Base-by-base conservation (phyloP, 2,888 invertebrate species). In the Brachypalpus laphriformis region DNA sequence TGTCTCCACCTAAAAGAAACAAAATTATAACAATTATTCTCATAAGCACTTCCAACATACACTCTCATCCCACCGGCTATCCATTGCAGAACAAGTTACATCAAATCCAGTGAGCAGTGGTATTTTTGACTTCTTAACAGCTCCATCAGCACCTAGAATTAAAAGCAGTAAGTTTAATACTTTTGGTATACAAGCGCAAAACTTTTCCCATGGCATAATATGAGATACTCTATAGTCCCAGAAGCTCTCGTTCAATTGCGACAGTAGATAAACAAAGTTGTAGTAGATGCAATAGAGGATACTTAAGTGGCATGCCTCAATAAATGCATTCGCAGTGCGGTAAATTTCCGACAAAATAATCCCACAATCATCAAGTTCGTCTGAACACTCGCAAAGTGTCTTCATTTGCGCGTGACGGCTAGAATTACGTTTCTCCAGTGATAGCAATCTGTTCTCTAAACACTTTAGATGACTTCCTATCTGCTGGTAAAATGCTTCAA, bases 41-140 rank as follows among this genome's bases (percentile, higher is more conserved):
- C 6, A 66, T 25, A 4, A 20, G n/a, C 20, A 45, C 16, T 20
- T 31, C 9, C 22, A 22, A 87, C 89, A 83, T 87, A 90, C 90
- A 72, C 90, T 90, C 16, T 87, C 86, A 65, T 90, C 89, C 90
- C 90, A 90, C 0, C 90, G 88, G 14, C 70, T 77, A 87, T 90
- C 90, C 1, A 90, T 88, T 22, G 89, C 90, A 7, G 88, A 87
- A 45, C 90, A 90, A 1, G 89, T 85, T 6, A 90, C 81, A 22
- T 90, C 90, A 76, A 90, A 28, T 1, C 88, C 87, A 34, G 89
- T 42, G 0, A 77, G 81, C 11, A 87, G 86, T 0, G 89, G 89
- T 56, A 87, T 65, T 7, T 75, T 87, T 0, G 90, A 90, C 14
- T 87, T 88, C 16, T 68, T 59, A 14, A 89, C 88, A 6, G 87